These are phyloP conservation scores for Eulacestoma nigropectus DNA, from an alignment of 2,113 vertebrate species.

Conservation along the genomic window DNA sequence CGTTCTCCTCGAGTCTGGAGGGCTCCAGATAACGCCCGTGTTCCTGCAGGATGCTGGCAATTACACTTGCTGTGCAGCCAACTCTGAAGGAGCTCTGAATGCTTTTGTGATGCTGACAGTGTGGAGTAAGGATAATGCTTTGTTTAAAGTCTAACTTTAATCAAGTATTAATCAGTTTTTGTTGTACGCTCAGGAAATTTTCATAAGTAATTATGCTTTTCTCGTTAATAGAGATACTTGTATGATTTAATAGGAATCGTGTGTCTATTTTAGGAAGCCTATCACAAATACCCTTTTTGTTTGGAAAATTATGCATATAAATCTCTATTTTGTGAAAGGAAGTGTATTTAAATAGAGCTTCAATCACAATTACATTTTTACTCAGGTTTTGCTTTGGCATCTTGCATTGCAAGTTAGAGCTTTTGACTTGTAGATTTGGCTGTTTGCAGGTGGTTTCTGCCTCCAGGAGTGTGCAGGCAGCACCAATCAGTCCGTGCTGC, in stretches of 20 bases:
- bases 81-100: constrained; percentile 80
- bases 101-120: constrained; percentile 82
- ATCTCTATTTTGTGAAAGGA: neutral
- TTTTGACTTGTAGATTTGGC: neutral
- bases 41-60: constrained; percentile 84
- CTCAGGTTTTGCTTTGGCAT: neutral
- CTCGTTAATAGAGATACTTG: constrained; percentile 27
- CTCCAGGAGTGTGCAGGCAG: neutral
- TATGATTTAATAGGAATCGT: constrained; percentile 43
- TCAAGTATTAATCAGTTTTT: neutral
- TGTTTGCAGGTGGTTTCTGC: neutral
- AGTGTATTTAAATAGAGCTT: neutral
- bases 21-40: constrained; percentile 83
- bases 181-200: constrained; percentile 11
- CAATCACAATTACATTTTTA: neutral
- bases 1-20: constrained; percentile 86
- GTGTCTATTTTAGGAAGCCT: constrained; percentile 42
- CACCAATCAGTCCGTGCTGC: neutral
- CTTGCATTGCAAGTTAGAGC: neutral
- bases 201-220: constrained; percentile 30
- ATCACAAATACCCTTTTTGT: constrained; percentile 19
- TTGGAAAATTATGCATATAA: neutral
- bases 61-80: constrained; percentile 86
- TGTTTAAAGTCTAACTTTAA: neutral
- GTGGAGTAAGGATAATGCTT: constrained; percentile 84